Evolutionary conservation across 1,140 invertebrate species (phyloP).

Genomic region (Pteromalus puparum): DNA sequence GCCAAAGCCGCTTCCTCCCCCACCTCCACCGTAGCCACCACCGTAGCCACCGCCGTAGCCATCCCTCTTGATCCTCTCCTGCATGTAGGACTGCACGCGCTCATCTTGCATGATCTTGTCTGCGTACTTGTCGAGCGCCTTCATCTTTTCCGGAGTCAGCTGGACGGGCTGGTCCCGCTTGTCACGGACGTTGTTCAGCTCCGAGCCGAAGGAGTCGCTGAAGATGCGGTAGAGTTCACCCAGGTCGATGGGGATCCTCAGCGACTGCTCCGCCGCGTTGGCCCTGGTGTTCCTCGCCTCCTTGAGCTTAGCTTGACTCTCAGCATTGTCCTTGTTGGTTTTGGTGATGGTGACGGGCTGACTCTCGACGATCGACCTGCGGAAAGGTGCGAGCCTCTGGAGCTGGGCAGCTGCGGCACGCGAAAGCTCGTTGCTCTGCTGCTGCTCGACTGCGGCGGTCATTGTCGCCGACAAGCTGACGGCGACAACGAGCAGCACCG

Average conservation of each 20-base stretch:
- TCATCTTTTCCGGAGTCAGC: background rate
- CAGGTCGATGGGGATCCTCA: conserved; percentile 36
- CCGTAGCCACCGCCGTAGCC: conserved; percentile 50
- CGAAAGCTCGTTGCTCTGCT: conserved; percentile 54
- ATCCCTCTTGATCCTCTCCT: conserved; percentile 39
- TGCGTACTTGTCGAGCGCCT: conserved; percentile 11
- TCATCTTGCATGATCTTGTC: conserved; percentile 41
- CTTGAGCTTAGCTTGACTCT: background rate
- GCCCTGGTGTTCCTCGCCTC: background rate
- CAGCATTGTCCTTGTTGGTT: background rate
- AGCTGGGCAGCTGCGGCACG: conserved; percentile 67
- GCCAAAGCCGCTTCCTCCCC: conserved; percentile 48
- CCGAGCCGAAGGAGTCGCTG: background rate
- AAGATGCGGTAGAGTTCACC: conserved; percentile 8
- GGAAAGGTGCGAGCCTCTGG: conserved; percentile 66
- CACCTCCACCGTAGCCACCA: conserved; percentile 57
- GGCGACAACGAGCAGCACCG: conserved; percentile 61
- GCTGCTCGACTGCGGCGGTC: conserved; percentile 19
- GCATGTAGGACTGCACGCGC: conserved; percentile 20
- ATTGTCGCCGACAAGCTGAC: conserved; percentile 58
- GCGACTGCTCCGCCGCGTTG: background rate
- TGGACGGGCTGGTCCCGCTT: background rate
- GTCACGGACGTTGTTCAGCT: background rate
- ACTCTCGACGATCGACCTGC: conserved; percentile 45
- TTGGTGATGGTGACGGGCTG: background rate